Evolutionary conservation across 2,113 vertebrate genomes (phyloP).

Genomic region (Rhodinocichla rosea): DNA sequence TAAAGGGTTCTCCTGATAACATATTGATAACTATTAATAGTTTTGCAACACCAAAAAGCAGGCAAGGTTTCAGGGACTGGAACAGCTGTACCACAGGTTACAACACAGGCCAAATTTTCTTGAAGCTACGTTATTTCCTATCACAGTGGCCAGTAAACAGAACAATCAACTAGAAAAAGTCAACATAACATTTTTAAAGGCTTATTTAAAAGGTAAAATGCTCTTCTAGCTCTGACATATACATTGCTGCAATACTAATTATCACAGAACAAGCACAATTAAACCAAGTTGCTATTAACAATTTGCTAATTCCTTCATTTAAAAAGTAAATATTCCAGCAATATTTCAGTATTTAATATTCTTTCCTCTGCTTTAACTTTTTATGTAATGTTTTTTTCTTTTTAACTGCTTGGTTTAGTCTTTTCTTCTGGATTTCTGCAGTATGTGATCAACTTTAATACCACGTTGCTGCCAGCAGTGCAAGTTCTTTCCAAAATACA

Average conservation of each 20-base stretch:
- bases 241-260: neutral
- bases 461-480: rapidly evolving
- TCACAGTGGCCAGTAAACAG: neutral
- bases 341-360: neutral
- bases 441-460: neutral
- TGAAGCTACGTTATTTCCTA: neutral
- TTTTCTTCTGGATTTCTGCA: neutral
- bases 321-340: neutral
- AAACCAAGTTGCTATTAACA: neutral
- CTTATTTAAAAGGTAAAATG: neutral
- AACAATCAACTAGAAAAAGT: neutral
- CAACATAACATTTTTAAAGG: neutral
- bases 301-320: neutral
- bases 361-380: neutral
- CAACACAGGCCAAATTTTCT: neutral
- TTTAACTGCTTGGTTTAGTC: neutral
- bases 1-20: neutral
- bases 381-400: neutral
- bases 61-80: neutral
- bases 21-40: neutral
- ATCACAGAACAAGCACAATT: neutral
- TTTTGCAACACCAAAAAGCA: neutral
- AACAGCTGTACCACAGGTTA: neutral
- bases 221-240: neutral
- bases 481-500: neutral